Evolutionary conservation across 1,140 invertebrate genomes (phyloP).

Genomic region (Venustaconcha ellipsiformis): DNA sequence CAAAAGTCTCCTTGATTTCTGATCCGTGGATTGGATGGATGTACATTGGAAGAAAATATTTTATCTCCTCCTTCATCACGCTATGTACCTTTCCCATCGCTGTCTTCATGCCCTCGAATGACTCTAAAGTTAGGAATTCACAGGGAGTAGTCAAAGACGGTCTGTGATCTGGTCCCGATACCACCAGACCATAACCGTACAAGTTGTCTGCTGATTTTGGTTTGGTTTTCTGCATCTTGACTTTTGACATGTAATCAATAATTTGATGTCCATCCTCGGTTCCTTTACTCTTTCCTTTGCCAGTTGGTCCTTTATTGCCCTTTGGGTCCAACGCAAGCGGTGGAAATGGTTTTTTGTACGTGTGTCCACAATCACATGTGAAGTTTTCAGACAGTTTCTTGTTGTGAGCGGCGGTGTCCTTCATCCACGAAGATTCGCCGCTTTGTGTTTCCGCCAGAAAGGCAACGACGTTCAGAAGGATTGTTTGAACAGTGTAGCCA

Average conservation of each 20-base stretch:
- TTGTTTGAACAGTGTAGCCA: constrained; percentile 57
- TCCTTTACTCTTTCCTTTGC: constrained; percentile 24
- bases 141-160: constrained; percentile 56
- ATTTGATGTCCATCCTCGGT: constrained; percentile 29
- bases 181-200: constrained; percentile 54
- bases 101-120: constrained; percentile 51
- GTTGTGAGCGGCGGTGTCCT: constrained; percentile 35
- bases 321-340: constrained; percentile 15
- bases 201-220: constrained; percentile 46
- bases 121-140: constrained; percentile 48
- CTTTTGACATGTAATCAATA: constrained; percentile 58
- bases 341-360: constrained; percentile 50
- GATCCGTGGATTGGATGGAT: constrained; percentile 51
- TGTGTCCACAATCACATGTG: constrained; percentile 57
- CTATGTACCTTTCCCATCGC: constrained; percentile 52
- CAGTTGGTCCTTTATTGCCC: constrained; percentile 12
- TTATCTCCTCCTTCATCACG: constrained; percentile 55
- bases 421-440: constrained; percentile 33
- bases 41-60: constrained; percentile 54
- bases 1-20: constrained; percentile 47
- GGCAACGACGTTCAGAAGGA: constrained; percentile 55
- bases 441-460: constrained; percentile 54
- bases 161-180: constrained; percentile 48
- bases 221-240: constrained; percentile 35
- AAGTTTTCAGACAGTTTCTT: constrained; percentile 46